Base-by-base conservation (phyloP, 37 sponge, comb jelly and placozoan species). In the Dysidea cf. avara region DNA sequence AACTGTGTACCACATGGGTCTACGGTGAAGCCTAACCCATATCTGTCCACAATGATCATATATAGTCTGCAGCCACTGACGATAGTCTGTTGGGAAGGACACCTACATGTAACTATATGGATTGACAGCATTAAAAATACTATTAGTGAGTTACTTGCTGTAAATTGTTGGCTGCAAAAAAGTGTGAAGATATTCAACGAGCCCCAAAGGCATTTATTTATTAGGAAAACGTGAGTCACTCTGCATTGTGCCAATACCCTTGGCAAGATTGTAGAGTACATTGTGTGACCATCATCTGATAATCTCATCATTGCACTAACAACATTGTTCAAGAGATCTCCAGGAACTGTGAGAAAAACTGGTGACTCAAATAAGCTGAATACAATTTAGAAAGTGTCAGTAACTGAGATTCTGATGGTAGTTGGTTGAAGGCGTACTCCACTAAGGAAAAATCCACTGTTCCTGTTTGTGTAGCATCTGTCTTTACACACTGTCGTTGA, bases 181-280 rank as follows among this genome's bases (percentile, higher is more conserved):
- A 72, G 26, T 57, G 55, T 21, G 56, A 72, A 31, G 1, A n/a
- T 72, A 40, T 40, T 72, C 73, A 18, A 72, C 31, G 7, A 72
- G 31, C 14, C 73, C 73, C 43, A 57, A 56, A 16, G 73, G 73
- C 60, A 72, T 72, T 34, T 59, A 18, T 43, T 43, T 43, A 43
- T 12, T 43, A 3, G 73, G 59, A 24, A 72, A 25, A 17, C 39
- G 46, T 21, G 73, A 58, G 37, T 72, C 73, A 72, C 73, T 72
- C 38, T 59, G 31, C 59, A 58, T 33, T 72, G 59, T 72, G 13
- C 73, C 73, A 34, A 72, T 29, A 16, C 14, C 43, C 24, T 57
- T 57, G 29, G 61, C 73, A 56, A 72, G 61, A 14, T 57, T 57
- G 46, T 54, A 72, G 22, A 72, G 14, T 21, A 72, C 47, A 36